Evolutionary conservation across 2,113 vertebrate species (phyloP), one percentile per base, ranked within the genome.

Genomic region (Antennarius striatus): DNA sequence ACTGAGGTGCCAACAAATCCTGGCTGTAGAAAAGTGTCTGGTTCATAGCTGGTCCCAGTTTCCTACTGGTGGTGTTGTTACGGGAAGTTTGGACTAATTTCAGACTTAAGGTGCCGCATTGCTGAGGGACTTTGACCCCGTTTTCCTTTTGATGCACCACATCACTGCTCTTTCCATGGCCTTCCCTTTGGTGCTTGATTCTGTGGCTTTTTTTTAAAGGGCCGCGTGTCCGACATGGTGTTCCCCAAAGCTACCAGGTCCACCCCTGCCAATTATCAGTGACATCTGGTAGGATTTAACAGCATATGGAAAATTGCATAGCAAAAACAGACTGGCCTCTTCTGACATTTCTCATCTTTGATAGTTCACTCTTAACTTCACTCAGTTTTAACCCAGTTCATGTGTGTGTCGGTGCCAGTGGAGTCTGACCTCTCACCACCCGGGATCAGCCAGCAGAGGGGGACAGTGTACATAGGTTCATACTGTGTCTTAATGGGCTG

Each of bases 281-380:
- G 77, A 73, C 85, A 88, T 87, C 79, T 84, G 84, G 74, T 84
- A 79, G 64, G 70, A 71, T 85, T 85, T 81, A 74, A 80, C 47
- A 43, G 53, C 76, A 77, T 82, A 86, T 83, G 76, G 73, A 68
- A 81, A 85, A 82, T 79, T 57, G 83, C 58, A 82, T 69, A 73
- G 76, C 63, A 83, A 79, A 83, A 83, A 86, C 68, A 79, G 81
- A 75, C 67, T 77, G 71, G 70, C 75, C 67, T 79, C 84, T 80
- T 67, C 54, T 73, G 78, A 78, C 71, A 79, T 79, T 82, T 86
- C 73, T 72, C 57, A 63, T 61, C 56, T 89, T 88, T 87, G 68
- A 89, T 85, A 83, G 65, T 62, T 86, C 57, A 39, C 71, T 86
- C 67, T 71, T 61, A 75, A 67, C 63, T 84, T 30, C 54, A 60